phyloP scores from a whole-genome alignment of 37 sponge, comb jelly and placozoan genomes.

The Spongilla lacustris region DNA sequence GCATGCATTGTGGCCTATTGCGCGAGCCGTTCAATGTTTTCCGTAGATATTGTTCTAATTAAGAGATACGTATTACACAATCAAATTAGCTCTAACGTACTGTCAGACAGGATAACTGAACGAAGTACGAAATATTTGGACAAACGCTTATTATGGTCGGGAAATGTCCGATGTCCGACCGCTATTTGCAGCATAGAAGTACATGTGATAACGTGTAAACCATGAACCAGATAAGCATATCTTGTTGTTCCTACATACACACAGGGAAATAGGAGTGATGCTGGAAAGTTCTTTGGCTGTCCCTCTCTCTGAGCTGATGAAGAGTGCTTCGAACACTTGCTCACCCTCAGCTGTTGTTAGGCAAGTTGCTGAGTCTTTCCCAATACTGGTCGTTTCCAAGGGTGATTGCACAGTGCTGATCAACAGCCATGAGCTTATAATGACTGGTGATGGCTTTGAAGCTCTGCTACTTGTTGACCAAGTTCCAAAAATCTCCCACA shows the following conservation, averaged over 20 bases:
- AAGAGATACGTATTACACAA: too few relatives aligned
- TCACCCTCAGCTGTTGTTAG: slow-evolving; percentile 1
- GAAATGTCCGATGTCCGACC: too few relatives aligned
- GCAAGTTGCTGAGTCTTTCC: slow-evolving; percentile 1
- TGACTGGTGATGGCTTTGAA: neutral
- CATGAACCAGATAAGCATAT: neutral
- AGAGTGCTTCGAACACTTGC: neutral
- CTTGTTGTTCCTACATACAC: neutral
- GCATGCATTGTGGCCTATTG: too few relatives aligned
- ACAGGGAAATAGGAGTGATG: slow-evolving; percentile 1
- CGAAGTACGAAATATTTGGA: too few relatives aligned
- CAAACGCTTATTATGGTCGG: too few relatives aligned
- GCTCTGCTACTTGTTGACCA: neutral
- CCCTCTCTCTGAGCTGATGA: neutral
- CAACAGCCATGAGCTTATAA: slow-evolving; percentile 1
- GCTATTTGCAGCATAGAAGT: too few relatives aligned
- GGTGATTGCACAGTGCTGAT: neutral
- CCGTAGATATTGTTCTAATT: too few relatives aligned
- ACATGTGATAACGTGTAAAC: neutral
- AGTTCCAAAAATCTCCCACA: neutral
- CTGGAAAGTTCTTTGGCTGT: slow-evolving; percentile 1
- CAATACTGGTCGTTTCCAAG: neutral
- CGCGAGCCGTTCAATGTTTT: too few relatives aligned
- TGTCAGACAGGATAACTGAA: too few relatives aligned
- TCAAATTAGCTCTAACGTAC: too few relatives aligned